Evolutionary conservation across 2,797 vertebrate species (phyloP), one percentile per base, ranked within the genome.

Genomic region (Hypotaenidia okinawae): DNA sequence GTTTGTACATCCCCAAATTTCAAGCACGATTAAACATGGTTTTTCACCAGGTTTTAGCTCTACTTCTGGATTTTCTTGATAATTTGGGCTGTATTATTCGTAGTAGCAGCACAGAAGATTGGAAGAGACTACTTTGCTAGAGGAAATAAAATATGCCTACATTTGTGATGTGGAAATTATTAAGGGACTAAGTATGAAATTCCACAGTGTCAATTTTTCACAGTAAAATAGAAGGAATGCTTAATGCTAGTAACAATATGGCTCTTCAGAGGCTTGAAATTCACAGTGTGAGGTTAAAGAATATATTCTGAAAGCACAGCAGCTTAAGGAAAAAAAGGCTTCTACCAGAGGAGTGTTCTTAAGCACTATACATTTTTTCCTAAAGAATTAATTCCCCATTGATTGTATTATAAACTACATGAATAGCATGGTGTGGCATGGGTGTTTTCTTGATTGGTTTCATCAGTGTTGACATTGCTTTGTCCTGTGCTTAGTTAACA

Each of bases 221-320:
- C 63, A 43, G 28, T 41, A 69, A 87, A 95, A 87, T 76, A 22
- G 89, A 84, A 72, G 62, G 24, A 91, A 49, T 54, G 10, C 12
- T 82, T 91, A 79, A 82, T 87, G 54, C 23, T 75, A n/a, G 47
- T 84, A 95, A 90, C 22, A 69, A 33, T 64, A 79, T 68, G 47
- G 55, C 41, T 91, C 88, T 51, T 85, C 11, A 88, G 82, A 89
- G 85, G 93, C 11, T 66, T 69, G 72, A 87, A 93, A 93, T 73
- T 85, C 79, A 76, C 28, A 47, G 6, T 41, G 10, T 69, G 32
- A 88, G 15, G 18, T 91, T 91, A 78, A 91, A 77, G 64, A 39
- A 82, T 61, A 73, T 23, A 64, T 16, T 10, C 67, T 79, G 79
- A 91, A 87, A 94, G 55, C 15, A 66, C 7, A 80, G 28, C 7